Base-by-base conservation (phyloP, 2,888 invertebrate species). In the Syrphus vitripennis region DNA sequence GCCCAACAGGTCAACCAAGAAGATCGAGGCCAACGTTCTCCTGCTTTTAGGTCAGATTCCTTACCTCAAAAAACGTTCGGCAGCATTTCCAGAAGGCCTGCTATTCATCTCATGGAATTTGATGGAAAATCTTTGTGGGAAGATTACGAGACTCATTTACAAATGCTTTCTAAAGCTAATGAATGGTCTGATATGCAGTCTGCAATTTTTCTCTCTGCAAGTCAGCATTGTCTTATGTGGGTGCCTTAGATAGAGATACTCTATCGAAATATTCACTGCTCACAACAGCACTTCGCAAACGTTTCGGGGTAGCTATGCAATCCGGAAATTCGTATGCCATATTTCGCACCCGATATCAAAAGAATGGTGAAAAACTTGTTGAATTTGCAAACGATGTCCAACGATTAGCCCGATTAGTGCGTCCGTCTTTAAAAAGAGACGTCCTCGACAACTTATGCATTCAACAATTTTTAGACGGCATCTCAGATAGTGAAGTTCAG, bases 391-490 rank as follows among this genome's bases (percentile, higher is more conserved):
- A n/a, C 16, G 63, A 63, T 29, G 42, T 63, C 7, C 50, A 69
- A 37, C 21, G 69, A 16, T 21, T 67, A 4, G 12, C 67, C 12
- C 5, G 16, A 26, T 24, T 69, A 19, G 53, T 34, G 10, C 26
- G 53, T n/a, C 24, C 69, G 12, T 31, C 45, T 7, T 29, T 7
- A 24, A 50, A 69, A n/a, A 50, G 19, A 21, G 50, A 37, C 24
- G 37, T 37, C 3, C 40, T 29, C 4, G 53, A 69, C 16, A 69
- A n/a, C 37, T 34, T 69, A 21, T 69, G 31, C 24, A 31, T 69
- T 21, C 67, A 53, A 69, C 53, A 69, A 10, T 53, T 69, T 24
- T 31, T 69, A 1, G 65, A 65, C 10, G 65, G 29, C 14, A 45
- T 65, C 5, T 48, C 31, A 3, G 48, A 65, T 26, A 29, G 16